Evolutionary conservation across 2,888 invertebrate species (phyloP).

Genomic region (Dynastes hyllus): DNA sequence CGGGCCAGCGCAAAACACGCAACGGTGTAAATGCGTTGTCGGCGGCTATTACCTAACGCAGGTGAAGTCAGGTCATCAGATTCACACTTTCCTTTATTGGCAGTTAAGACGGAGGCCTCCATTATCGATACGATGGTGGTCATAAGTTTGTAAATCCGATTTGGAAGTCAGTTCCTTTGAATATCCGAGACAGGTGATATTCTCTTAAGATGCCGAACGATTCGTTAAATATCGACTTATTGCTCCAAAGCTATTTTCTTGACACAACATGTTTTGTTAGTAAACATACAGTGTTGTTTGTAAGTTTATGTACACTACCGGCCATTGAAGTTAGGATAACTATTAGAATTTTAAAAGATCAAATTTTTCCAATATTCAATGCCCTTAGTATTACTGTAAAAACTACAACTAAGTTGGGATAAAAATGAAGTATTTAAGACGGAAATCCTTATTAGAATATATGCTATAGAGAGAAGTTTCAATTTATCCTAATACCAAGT

Average conservation of each 20-base stretch:
- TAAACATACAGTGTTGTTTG: no score
- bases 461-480: no score
- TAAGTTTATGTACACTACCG: no score
- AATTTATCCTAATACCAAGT: no score
- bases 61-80: constrained; percentile 28
- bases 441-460: no score
- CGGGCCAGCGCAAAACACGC: constrained; percentile 22
- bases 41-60: constrained; percentile 15
- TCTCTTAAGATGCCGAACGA: constrained; percentile 12
- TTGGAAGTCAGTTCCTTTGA: constrained; percentile 11
- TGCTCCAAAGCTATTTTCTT: background rate
- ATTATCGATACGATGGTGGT: background rate
- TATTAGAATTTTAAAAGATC: no score
- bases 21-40: constrained; percentile 3
- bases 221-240: constrained; percentile 37
- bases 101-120: constrained; percentile 14
- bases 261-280: no score
- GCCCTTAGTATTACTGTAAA: no score
- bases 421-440: no score
- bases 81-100: constrained; percentile 43
- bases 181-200: constrained; percentile 1
- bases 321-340: no score
- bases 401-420: no score
- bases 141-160: constrained; percentile 32
- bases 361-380: no score